Percentiles rank a stretch among this genome's conserved stretches.
These are phyloP conservation scores for Cosmia pyralina DNA, from an alignment of 2,888 invertebrate genomes.

Conservation along the genomic window DNA sequence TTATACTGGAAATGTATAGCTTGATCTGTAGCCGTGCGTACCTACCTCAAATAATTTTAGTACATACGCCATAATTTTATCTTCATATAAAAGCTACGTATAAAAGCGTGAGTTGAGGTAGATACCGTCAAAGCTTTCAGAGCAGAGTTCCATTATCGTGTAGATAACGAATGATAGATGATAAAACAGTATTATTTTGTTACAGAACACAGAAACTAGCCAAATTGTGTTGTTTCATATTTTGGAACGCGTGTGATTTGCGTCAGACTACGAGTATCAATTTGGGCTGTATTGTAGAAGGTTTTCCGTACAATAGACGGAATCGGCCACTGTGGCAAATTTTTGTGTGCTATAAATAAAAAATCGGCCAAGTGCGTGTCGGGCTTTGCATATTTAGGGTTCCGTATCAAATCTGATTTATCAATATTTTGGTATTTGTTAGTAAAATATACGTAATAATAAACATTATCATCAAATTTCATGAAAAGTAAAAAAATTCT, in stretches of 20 bases:
- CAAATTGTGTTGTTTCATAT: slow-evolving; percentile 44
- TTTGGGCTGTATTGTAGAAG: slow-evolving; percentile 4
- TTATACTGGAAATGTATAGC: no score
- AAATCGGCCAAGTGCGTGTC: no score
- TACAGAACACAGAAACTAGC: slow-evolving; percentile 34
- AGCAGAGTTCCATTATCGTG: slow-evolving; percentile 65
- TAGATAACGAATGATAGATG: slow-evolving; percentile 65
- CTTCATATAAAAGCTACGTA: slow-evolving; percentile 6
- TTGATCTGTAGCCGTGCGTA: no score
- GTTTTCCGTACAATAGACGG: neutral
- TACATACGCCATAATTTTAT: slow-evolving; percentile 14
- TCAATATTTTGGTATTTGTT: no score
- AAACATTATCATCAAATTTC: no score
- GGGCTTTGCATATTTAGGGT: no score
- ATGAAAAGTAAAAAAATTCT: no score
- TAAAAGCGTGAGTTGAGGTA: slow-evolving; percentile 31
- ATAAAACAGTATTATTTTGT: slow-evolving; percentile 62
- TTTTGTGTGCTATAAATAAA: neutral
- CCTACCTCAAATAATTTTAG: slow-evolving; percentile 3
- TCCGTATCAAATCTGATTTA: no score
- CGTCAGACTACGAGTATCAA: slow-evolving; percentile 43
- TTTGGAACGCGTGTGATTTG: slow-evolving; percentile 48
- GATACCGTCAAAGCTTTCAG: slow-evolving; percentile 66
- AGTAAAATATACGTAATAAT: no score
- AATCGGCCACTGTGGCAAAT: neutral